These are phyloP conservation scores for Nansenia antarctica DNA, from an alignment of 2,113 vertebrate genomes.

Conservation along the genomic window DNA sequence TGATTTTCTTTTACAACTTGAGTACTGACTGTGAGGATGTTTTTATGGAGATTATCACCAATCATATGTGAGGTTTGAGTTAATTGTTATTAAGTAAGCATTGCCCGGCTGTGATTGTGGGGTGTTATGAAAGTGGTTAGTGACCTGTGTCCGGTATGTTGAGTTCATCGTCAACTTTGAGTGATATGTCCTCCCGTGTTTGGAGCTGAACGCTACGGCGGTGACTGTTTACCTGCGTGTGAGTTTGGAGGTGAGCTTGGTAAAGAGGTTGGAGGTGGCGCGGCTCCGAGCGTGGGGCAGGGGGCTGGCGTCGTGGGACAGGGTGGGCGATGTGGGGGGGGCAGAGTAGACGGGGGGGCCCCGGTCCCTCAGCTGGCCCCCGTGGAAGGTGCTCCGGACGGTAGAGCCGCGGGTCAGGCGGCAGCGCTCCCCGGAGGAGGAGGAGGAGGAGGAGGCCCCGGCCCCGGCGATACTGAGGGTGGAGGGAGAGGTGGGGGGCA, in stretches of 20 bases:
- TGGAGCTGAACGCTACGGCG: background rate
- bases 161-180: no score
- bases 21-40: no score
- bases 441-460: slow-evolving; percentile 76
- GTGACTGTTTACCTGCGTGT: slow-evolving; percentile 82
- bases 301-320: slow-evolving; percentile 80
- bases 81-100: no score
- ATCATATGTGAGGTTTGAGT: no score
- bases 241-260: slow-evolving; percentile 95
- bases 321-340: slow-evolving; percentile 86
- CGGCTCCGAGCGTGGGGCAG: slow-evolving; percentile 83
- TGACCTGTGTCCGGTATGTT: no score
- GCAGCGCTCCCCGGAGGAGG: slow-evolving; percentile 83
- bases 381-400: slow-evolving; percentile 92
- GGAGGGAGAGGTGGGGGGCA: slow-evolving; percentile 82
- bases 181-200: no score
- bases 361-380: slow-evolving; percentile 89
- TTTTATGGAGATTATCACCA: no score
- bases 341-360: slow-evolving; percentile 81
- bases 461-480: slow-evolving; percentile 84
- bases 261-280: slow-evolving; percentile 93
- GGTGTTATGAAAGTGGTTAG: slow-evolving; percentile 8
- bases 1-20: no score
- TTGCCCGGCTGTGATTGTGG: slow-evolving; percentile 33
- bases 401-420: slow-evolving; percentile 87